Conservation (phyloP, 2,888 invertebrate species). For the Apotomis turbidana region DNA sequence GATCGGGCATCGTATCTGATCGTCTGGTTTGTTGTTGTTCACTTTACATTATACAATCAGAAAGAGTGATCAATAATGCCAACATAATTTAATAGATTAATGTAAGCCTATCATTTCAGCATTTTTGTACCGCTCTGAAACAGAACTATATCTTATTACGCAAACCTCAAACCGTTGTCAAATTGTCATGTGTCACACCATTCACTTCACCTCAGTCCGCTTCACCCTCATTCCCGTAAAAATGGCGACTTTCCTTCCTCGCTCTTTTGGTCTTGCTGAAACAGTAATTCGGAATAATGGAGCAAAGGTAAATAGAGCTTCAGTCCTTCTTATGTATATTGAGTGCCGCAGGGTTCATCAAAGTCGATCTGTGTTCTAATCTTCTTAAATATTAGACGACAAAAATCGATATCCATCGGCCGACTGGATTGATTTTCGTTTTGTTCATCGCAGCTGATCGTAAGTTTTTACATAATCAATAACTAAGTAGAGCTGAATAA, state of each 20-base stretch:
- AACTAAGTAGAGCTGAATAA: constrained; percentile 5
- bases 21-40: no score
- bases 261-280: constrained; percentile 88
- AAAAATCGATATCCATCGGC: constrained; percentile 32
- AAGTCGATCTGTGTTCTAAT: neutral
- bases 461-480: constrained; percentile 11
- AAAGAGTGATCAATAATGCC: no score
- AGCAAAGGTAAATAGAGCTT: constrained; percentile 85
- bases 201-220: constrained; percentile 14
- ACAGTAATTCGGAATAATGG: constrained; percentile 87
- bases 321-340: constrained; percentile 4
- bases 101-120: neutral
- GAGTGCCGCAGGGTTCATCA: neutral
- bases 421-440: constrained; percentile 28
- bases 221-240: constrained; percentile 60
- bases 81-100: no score
- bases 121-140: constrained; percentile 3
- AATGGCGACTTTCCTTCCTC: constrained; percentile 92
- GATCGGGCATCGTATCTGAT: no score
- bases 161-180: constrained; percentile 26
- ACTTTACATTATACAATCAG: no score
- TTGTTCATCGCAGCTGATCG: constrained; percentile 25
- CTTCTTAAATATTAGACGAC: constrained; percentile 5
- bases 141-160: neutral
- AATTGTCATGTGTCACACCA: constrained; percentile 30